A percentile compares a stretch with the other conserved stretches of the same genome.
These are phyloP conservation scores for Sphenodon punctatus DNA, from an alignment of 2,797 vertebrate species.

Conservation along the genomic window DNA sequence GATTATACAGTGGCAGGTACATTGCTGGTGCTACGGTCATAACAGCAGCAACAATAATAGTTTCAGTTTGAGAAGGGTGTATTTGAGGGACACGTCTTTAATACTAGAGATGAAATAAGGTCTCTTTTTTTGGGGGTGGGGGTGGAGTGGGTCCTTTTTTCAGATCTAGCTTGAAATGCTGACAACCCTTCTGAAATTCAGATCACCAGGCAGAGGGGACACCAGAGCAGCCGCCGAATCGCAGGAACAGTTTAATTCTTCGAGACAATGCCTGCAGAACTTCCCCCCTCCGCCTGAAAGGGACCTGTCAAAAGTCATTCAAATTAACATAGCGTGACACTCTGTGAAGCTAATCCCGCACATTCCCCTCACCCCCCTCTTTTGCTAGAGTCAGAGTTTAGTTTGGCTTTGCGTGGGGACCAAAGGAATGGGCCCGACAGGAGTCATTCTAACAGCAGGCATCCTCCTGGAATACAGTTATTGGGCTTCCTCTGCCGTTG, in stretches of 20 bases:
- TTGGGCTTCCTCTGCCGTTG: neutral
- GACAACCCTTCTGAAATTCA: neutral
- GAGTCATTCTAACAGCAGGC: neutral
- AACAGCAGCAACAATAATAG: too few species aligned
- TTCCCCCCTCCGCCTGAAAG: neutral
- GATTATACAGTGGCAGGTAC: too few species aligned
- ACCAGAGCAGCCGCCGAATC: neutral
- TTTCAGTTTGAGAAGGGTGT: too few species aligned
- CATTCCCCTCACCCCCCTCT: too few species aligned
- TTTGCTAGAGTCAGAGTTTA: rapidly evolving
- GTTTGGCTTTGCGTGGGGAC: neutral
- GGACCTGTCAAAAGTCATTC: neutral
- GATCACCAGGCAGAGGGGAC: neutral
- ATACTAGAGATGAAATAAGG: too few species aligned
- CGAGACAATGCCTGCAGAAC: neutral
- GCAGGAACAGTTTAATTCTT: neutral
- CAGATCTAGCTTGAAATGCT: too few species aligned
- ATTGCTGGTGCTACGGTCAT: too few species aligned
- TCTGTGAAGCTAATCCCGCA: neutral
- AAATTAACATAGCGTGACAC: neutral
- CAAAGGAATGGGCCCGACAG: rapidly evolving
- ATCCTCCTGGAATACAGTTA: neutral
- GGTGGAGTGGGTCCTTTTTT: too few species aligned
- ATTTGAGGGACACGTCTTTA: too few species aligned
- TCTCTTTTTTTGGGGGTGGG: too few species aligned